phyloP scores from a whole-genome alignment of 2,797 vertebrate genomes.

The Enteromius fasciolatus region DNA sequence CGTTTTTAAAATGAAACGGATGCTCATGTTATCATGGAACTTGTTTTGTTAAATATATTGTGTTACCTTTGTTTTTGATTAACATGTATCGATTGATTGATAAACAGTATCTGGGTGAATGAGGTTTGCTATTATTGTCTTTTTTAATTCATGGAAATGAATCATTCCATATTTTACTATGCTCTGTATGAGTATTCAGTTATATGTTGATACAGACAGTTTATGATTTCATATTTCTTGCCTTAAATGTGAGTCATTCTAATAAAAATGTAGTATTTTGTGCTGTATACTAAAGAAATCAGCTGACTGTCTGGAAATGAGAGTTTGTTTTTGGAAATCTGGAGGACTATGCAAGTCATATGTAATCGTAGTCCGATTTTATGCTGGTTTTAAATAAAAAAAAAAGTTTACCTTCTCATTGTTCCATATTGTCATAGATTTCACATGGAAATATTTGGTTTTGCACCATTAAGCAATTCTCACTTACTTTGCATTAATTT shows the following conservation, averaged over 20 bases:
- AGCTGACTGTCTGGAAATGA: conserved; percentile 2
- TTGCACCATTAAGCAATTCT: conserved; percentile 39
- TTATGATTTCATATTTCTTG: conserved; percentile 30
- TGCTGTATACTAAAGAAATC: conserved; percentile 14
- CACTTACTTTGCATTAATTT: conserved; percentile 55
- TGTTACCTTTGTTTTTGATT: conserved; percentile 1
- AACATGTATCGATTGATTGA: background rate
- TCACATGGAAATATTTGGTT: conserved; percentile 15
- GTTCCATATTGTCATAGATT: background rate
- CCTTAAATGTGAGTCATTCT: conserved; percentile 27
- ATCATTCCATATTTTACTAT: conserved; percentile 42
- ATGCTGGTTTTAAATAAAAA: conserved; percentile 38
- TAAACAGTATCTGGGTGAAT: conserved; percentile 16
- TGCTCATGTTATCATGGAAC: background rate
- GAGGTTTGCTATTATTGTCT: conserved; percentile 35
- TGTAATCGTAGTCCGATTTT: conserved; percentile 24
- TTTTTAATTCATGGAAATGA: conserved; percentile 44
- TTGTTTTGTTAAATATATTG: background rate
- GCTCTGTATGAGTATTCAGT: conserved; percentile 25
- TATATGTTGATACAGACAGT: conserved; percentile 24
- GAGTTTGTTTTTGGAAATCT: conserved; percentile 12
- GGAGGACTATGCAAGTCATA: conserved; percentile 17
- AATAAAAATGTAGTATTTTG: conserved; percentile 24
- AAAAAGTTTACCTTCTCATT: conserved; percentile 3
- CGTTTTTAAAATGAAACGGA: background rate